Conservation (phyloP, 2,888 invertebrate species). For the Brassicogethes aeneus region DNA sequence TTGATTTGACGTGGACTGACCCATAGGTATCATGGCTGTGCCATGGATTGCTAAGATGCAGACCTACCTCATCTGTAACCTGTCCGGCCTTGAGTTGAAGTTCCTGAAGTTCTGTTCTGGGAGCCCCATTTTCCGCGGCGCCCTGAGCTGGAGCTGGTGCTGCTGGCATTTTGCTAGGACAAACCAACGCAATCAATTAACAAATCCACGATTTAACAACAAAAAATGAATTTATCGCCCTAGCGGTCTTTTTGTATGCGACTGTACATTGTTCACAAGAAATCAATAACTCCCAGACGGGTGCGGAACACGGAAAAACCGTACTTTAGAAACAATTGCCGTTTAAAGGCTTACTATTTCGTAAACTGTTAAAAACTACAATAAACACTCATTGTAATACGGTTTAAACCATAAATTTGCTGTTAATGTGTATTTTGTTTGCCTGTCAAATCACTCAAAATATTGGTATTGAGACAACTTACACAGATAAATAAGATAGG, state of each 20-base stretch:
- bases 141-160: slow-evolving; percentile 51
- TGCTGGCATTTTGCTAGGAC: slow-evolving; percentile 49
- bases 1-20: too few relatives aligned
- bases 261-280: slow-evolving; percentile 23
- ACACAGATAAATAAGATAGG: not conserved
- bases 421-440: too few relatives aligned
- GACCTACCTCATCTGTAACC: slow-evolving; percentile 79
- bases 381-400: too few relatives aligned
- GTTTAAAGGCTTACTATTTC: too few relatives aligned
- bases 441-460: too few relatives aligned
- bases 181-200: not conserved
- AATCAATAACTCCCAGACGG: slow-evolving; percentile 22
- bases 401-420: too few relatives aligned
- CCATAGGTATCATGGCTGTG: too few relatives aligned
- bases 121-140: slow-evolving; percentile 56
- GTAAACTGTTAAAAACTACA: too few relatives aligned
- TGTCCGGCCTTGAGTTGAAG: slow-evolving; percentile 76
- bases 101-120: slow-evolving; percentile 82
- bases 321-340: not conserved
- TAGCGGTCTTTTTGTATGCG: slow-evolving; percentile 12
- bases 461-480: too few relatives aligned
- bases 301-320: slow-evolving; percentile 5
- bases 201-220: not conserved
- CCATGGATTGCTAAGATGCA: too few relatives aligned
- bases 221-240: not conserved